Conservation (phyloP, 2,113 vertebrate genomes). For the Peucedramus taeniatus region DNA sequence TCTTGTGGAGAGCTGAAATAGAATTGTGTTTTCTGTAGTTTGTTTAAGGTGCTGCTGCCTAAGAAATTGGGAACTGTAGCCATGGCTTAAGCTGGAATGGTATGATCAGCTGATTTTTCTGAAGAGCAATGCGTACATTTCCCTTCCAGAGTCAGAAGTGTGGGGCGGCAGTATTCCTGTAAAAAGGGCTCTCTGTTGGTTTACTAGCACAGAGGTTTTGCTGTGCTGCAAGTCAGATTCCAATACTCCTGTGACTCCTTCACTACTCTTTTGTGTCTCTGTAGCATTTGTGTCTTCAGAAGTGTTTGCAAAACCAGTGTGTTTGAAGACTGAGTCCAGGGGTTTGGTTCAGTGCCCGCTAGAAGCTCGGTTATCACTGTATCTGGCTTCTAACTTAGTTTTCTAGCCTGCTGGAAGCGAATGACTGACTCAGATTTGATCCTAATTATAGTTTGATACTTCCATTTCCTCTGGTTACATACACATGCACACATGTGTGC, state of each 20-base stretch:
- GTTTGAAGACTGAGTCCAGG: background rate
- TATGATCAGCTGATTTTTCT: background rate
- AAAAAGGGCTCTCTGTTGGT: background rate
- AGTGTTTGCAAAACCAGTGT: background rate
- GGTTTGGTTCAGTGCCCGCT: background rate
- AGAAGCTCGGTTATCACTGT: background rate
- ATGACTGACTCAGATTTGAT: background rate
- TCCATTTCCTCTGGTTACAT: background rate
- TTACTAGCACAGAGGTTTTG: background rate
- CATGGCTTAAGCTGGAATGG: background rate
- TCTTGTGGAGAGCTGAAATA: background rate
- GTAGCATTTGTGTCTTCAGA: background rate
- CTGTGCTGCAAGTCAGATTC: background rate
- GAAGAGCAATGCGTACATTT: background rate
- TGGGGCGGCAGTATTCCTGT: background rate
- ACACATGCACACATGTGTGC: rapidly evolving
- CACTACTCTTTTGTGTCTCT: background rate
- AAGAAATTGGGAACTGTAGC: background rate
- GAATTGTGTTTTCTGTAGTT: background rate
- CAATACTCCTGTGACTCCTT: background rate
- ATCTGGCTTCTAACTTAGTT: background rate
- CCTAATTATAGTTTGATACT: background rate
- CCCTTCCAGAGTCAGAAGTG: background rate
- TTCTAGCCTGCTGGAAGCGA: background rate
- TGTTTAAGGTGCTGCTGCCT: background rate